Evolutionary conservation across 2,797 vertebrate species (phyloP), one percentile per base, ranked within the genome.

Genomic region (Centropyge bicolor): DNA sequence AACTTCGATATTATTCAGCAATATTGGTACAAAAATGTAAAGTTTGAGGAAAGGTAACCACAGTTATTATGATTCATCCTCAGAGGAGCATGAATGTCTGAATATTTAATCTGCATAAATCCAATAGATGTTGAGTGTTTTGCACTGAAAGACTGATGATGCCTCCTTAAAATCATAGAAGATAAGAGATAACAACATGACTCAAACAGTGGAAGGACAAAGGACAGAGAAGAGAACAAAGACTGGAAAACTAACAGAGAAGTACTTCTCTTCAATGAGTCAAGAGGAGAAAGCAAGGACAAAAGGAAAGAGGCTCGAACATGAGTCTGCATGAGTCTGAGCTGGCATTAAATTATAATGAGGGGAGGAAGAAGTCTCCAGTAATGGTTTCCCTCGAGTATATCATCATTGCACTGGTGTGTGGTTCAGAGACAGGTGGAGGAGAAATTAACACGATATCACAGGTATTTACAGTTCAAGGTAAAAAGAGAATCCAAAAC

Each of bases 261-360:
- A 56, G 27, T 8, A 5, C 54, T 57, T 51, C 19, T 70, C 24
- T 10, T 59, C 59, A 64, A 51, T 0, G 5, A 49, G 51, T 59
- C 38, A 59, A 61, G 31, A 62, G 43, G 40, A 51, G 36, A 63
- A 38, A 22, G 48, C 55, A 69, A 31, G 27, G 36, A 55, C 10
- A 35, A 61, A 57, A 17, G 27, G 63, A 56, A 31, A 31, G 4
- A 5, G 48, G 16, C 36, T 56, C 10, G 35, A 76, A 63, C 70
- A 45, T 6, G 55, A 76, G 56, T 66, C 68, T 85, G 75, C 49
- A 72, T 64, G 59, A 46, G 49, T 66, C 77, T 70, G 70, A 5
- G 65, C 38, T 56, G 22, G 54, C 57, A 71, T 76, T 70, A 76
- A 85, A 73, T 79, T 71, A 48, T 83, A 85, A 86, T 83, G 82